Conservation (phyloP, 2,113 vertebrate genomes). For the Callaeas wilsoni region DNA sequence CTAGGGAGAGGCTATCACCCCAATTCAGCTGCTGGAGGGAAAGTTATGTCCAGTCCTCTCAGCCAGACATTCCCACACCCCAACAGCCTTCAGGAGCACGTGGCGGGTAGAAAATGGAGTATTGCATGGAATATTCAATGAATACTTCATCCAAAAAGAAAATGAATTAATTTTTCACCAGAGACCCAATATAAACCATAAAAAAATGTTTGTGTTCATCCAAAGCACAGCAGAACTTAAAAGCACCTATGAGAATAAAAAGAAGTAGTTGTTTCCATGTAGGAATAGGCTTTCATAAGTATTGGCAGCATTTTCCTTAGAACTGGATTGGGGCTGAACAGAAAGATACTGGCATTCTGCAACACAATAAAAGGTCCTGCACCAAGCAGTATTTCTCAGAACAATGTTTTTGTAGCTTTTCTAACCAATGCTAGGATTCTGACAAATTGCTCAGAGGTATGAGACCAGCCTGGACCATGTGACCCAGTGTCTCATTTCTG, state of each 20-base stretch:
- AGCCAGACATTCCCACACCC: not conserved
- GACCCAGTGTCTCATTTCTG: not conserved
- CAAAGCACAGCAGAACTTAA: not conserved
- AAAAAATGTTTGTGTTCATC: not conserved
- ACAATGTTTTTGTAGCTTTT: not conserved
- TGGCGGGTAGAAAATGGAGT: not conserved
- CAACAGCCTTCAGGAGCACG: rapidly evolving
- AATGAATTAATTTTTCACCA: not conserved
- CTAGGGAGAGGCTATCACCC: not conserved
- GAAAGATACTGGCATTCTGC: not conserved
- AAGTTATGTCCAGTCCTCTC: not conserved
- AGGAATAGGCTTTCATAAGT: not conserved
- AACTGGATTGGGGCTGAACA: not conserved
- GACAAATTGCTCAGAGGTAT: not conserved
- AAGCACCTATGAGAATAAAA: not conserved
- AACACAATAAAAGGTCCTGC: not conserved
- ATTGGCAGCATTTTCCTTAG: not conserved
- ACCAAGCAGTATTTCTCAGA: not conserved
- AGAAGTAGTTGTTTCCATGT: not conserved
- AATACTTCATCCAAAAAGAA: not conserved
- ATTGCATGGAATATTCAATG: not conserved
- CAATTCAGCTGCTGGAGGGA: not conserved
- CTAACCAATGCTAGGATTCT: not conserved
- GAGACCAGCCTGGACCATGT: not conserved
- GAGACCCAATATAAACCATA: not conserved